Percentiles rank a stretch among this genome's conserved stretches.
These are phyloP conservation scores for Apotomis capreana DNA, from an alignment of 2,888 invertebrate genomes.

Conservation along the genomic window DNA sequence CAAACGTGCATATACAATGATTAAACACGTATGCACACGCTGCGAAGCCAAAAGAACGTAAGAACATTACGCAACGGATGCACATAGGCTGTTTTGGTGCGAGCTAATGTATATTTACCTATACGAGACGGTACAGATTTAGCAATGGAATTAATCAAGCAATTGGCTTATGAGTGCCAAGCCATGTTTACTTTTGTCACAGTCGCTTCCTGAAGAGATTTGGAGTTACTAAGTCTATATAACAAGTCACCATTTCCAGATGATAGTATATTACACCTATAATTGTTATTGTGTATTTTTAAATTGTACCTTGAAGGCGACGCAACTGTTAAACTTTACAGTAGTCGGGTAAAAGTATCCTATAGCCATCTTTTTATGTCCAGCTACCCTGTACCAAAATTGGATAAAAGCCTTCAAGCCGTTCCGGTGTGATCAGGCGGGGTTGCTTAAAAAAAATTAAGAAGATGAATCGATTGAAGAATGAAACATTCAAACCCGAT, in stretches of 20 bases:
- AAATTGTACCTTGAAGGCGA: too few relatives aligned
- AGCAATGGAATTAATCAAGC: slow-evolving; percentile 61
- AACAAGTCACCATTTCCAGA: not conserved
- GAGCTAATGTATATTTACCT: slow-evolving; percentile 46
- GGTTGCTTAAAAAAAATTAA: too few relatives aligned
- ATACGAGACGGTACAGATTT: slow-evolving; percentile 51
- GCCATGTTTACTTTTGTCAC: slow-evolving; percentile 62
- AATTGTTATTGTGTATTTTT: too few relatives aligned
- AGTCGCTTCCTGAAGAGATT: slow-evolving; percentile 47
- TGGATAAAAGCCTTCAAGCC: too few relatives aligned
- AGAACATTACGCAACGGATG: not conserved
- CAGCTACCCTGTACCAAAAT: too few relatives aligned
- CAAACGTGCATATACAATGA: slow-evolving; percentile 20
- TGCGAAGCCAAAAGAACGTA: not conserved
- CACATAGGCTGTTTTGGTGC: not conserved
- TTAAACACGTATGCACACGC: slow-evolving; percentile 24
- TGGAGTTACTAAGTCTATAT: slow-evolving; percentile 1
- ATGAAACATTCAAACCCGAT: too few relatives aligned
- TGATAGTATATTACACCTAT: too few relatives aligned
- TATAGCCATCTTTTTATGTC: too few relatives aligned
- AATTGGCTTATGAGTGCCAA: slow-evolving; percentile 62
- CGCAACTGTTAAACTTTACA: too few relatives aligned
- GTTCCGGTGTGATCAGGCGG: too few relatives aligned
- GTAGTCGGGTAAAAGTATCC: too few relatives aligned
- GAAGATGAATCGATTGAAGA: too few relatives aligned